Evolutionary conservation across 2,888 invertebrate genomes (phyloP).

Genomic region (Clitarchus hookeri): DNA sequence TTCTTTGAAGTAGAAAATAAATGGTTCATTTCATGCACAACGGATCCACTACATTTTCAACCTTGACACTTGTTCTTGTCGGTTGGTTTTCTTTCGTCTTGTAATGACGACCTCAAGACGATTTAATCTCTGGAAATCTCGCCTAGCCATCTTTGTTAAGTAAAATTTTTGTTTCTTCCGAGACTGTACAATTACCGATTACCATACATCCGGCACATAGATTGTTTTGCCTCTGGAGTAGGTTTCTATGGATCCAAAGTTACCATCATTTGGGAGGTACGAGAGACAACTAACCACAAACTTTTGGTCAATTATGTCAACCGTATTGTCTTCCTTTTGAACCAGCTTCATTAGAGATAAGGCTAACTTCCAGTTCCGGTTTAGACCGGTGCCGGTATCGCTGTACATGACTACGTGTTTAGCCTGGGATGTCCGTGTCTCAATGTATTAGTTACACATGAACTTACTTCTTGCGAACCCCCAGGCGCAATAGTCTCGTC

Average conservation of each 20-base stretch:
- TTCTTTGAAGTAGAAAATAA: no score
- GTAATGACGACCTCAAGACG: not conserved
- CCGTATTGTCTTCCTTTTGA: slow-evolving; percentile 5
- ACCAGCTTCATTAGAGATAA: not conserved
- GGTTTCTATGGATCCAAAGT: slow-evolving; percentile 38
- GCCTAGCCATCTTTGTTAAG: slow-evolving; percentile 21
- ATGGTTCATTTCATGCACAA: no score
- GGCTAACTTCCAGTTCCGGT: slow-evolving; percentile 43
- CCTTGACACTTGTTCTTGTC: no score
- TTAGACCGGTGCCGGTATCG: slow-evolving; percentile 48
- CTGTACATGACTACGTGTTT: slow-evolving; percentile 45
- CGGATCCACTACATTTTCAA: no score
- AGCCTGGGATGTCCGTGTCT: not conserved
- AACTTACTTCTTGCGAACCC: slow-evolving; percentile 47
- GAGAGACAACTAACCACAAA: slow-evolving; percentile 44
- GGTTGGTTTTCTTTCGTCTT: not conserved
- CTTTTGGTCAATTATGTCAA: slow-evolving; percentile 35
- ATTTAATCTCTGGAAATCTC: not conserved
- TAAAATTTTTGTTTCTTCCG: not conserved
- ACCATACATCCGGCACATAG: slow-evolving; percentile 16
- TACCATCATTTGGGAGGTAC: slow-evolving; percentile 43
- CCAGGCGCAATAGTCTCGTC: no score
- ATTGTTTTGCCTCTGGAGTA: not conserved
- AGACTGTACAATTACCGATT: slow-evolving; percentile 29
- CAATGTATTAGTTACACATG: slow-evolving; percentile 44